Percentiles rank a stretch among this genome's conserved stretches.
Evolutionary conservation across 2,888 invertebrate genomes (phyloP).

Genomic region (Druceiella hillmani): DNA sequence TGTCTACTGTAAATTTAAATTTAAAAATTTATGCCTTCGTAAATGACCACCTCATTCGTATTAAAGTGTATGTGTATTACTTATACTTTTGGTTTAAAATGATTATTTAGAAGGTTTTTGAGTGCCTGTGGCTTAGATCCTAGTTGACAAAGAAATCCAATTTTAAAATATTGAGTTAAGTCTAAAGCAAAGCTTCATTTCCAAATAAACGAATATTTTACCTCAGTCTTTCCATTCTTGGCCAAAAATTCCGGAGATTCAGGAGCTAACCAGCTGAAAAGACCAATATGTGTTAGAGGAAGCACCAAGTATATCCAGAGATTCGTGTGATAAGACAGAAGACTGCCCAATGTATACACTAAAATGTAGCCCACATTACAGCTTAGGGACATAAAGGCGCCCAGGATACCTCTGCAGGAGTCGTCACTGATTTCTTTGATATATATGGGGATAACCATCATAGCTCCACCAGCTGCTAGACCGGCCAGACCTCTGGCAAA

Average conservation of each 20-base stretch:
- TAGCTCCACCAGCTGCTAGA: neutral
- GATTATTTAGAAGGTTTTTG: no score
- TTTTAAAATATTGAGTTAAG: no score
- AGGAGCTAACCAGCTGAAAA: slow-evolving; percentile 37
- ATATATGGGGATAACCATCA: neutral
- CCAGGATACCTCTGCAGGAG: neutral
- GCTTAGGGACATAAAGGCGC: no score
- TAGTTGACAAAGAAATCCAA: no score
- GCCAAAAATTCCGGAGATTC: slow-evolving; percentile 39
- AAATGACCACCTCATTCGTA: no score
- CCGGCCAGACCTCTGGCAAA: neutral
- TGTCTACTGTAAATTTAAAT: no score
- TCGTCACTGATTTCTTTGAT: neutral
- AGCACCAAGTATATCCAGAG: slow-evolving; percentile 32
- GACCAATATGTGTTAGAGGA: slow-evolving; percentile 28
- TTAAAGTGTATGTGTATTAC: no score
- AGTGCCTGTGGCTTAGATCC: no score
- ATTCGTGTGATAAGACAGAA: slow-evolving; percentile 29
- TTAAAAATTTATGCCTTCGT: no score
- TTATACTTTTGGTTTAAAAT: no score
- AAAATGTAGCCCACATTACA: slow-evolving; percentile 39
- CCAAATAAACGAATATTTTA: slow-evolving; percentile 22
- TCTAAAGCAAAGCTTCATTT: no score
- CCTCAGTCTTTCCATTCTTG: slow-evolving; percentile 35
- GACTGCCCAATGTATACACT: slow-evolving; percentile 35